A percentile compares a stretch with the other conserved stretches of the same genome.
phyloP scores from a whole-genome alignment of 1,140 invertebrate genomes.

The Oryctes rhinoceros region DNA sequence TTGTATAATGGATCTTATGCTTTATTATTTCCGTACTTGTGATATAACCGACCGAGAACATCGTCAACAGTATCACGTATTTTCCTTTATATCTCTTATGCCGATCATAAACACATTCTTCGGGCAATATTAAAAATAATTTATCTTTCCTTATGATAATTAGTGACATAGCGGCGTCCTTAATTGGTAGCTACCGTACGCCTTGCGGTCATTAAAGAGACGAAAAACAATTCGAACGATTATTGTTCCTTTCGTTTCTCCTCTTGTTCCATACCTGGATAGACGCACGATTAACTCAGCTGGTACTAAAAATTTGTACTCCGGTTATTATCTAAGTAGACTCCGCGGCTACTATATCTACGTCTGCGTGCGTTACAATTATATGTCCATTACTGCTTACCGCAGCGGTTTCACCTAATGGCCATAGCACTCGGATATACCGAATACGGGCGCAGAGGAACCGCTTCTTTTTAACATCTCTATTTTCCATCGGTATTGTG shows the following conservation, averaged over 20 bases:
- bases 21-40: not conserved
- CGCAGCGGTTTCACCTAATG: slow-evolving; percentile 1
- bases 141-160: slow-evolving; percentile 33
- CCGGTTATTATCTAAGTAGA: slow-evolving; percentile 31
- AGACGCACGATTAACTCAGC: slow-evolving; percentile 8
- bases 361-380: slow-evolving; percentile 22
- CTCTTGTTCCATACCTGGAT: slow-evolving; percentile 7
- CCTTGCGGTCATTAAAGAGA: slow-evolving; percentile 21
- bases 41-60: not conserved
- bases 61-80: slow-evolving; percentile 18
- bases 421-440: not conserved
- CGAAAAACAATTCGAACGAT: slow-evolving; percentile 30
- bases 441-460: not conserved
- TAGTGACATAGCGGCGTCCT: slow-evolving; percentile 30
- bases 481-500: slow-evolving; percentile 2
- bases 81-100: slow-evolving; percentile 21
- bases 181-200: slow-evolving; percentile 36
- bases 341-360: slow-evolving; percentile 16
- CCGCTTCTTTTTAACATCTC: slow-evolving; percentile 1
- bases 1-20: not conserved
- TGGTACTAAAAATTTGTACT: slow-evolving; percentile 14
- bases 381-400: slow-evolving; percentile 34
- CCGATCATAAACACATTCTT: slow-evolving; percentile 27
- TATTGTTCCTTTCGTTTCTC: slow-evolving; percentile 17
- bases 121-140: slow-evolving; percentile 37